A percentile compares a stretch with the other conserved stretches of the same genome.
These are phyloP conservation scores for Achroia grisella DNA, from an alignment of 1,140 invertebrate species.

Conservation along the genomic window DNA sequence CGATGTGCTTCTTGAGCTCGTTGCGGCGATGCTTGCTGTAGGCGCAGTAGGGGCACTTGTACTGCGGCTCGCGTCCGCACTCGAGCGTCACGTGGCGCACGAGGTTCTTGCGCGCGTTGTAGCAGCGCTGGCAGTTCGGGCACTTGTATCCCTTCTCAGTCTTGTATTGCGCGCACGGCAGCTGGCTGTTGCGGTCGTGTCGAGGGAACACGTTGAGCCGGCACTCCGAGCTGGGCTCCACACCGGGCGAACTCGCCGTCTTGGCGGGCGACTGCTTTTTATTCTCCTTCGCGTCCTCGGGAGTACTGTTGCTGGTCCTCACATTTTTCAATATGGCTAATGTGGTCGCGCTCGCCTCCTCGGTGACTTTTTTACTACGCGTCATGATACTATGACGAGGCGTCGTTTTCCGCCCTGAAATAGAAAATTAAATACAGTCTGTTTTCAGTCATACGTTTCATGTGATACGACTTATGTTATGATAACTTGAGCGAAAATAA, in stretches of 20 bases:
- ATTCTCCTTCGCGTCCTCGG: constrained; percentile 45
- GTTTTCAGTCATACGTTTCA: constrained; percentile 8
- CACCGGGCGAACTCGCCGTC: background rate
- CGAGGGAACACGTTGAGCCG: constrained; percentile 5
- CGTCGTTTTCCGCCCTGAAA: constrained; percentile 50
- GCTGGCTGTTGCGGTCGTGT: constrained; percentile 17
- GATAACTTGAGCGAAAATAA: constrained; percentile 14
- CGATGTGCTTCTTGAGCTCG: constrained; percentile 74
- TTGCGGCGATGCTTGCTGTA: constrained; percentile 71
- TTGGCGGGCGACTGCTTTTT: constrained; percentile 19
- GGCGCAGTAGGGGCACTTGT: constrained; percentile 77
- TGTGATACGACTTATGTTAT: constrained; percentile 5
- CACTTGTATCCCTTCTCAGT: constrained; percentile 65
- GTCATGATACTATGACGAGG: constrained; percentile 51
- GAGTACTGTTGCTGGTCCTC: constrained; percentile 11
- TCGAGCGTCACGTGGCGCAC: constrained; percentile 79
- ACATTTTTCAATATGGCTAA: constrained; percentile 56
- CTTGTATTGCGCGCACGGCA: constrained; percentile 63
- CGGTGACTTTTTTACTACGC: constrained; percentile 52
- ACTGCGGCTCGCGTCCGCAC: constrained; percentile 80
- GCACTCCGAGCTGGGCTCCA: background rate
- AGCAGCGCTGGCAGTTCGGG: constrained; percentile 74
- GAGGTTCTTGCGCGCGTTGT: constrained; percentile 76
- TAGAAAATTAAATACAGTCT: constrained; percentile 45
- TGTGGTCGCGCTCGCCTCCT: constrained; percentile 38